These are phyloP conservation scores for Cygnus buccinator DNA, from an alignment of 2,113 vertebrate genomes.

Conservation along the genomic window DNA sequence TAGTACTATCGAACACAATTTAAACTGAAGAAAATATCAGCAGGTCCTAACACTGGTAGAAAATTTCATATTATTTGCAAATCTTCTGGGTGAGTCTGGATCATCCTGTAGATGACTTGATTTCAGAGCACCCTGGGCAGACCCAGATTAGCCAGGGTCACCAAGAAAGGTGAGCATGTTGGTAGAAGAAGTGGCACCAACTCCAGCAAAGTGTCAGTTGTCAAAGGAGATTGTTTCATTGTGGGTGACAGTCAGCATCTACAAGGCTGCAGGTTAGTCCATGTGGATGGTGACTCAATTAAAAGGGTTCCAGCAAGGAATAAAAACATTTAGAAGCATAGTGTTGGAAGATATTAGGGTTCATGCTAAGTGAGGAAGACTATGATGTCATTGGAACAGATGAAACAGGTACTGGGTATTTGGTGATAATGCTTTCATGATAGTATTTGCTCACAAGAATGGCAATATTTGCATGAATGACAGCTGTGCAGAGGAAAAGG, in stretches of 20 bases:
- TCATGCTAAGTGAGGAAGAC: not conserved
- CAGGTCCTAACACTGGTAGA: not conserved
- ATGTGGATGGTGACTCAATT: not conserved
- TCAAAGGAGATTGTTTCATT: not conserved
- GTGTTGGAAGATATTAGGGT: not conserved
- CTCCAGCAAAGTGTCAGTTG: not conserved
- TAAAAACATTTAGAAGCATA: not conserved
- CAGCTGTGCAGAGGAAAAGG: too few relatives aligned
- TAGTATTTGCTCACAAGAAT: not conserved
- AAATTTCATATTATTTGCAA: not conserved
- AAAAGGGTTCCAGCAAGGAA: not conserved
- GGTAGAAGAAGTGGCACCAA: not conserved
- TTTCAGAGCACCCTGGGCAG: not conserved
- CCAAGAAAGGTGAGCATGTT: fast-evolving
- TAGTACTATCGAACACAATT: not conserved
- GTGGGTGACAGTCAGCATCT: not conserved
- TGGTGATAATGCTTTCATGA: not conserved
- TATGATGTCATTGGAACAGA: not conserved
- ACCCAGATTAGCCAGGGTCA: not conserved
- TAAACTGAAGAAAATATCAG: not conserved
- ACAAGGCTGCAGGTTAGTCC: not conserved
- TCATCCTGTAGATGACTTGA: not conserved
- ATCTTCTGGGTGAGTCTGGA: not conserved
- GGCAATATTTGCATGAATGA: not conserved
- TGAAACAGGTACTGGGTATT: not conserved